Conservation (phyloP, 2,888 invertebrate species). For the Drosophila borborema region DNA sequence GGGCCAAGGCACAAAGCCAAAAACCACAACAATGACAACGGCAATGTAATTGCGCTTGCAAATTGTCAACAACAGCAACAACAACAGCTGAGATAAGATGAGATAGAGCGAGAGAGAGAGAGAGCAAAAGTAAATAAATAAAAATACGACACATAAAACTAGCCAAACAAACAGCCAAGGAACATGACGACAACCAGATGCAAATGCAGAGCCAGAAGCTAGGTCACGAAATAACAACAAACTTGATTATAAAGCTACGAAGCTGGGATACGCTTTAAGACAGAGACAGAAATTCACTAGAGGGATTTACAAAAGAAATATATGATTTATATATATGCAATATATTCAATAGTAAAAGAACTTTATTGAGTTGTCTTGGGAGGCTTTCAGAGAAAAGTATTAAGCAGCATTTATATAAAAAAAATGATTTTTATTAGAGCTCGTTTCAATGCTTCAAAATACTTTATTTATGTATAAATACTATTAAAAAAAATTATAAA, state of each 20-base stretch:
- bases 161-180: slow-evolving; percentile 11
- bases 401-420: too few relatives aligned
- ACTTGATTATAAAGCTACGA: background rate
- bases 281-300: background rate
- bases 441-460: too few relatives aligned
- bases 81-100: slow-evolving; percentile 15
- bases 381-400: too few relatives aligned
- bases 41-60: slow-evolving; percentile 60
- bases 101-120: slow-evolving; percentile 10
- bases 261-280: background rate
- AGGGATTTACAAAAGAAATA: background rate
- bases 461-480: too few relatives aligned
- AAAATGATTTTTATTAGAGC: too few relatives aligned
- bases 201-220: slow-evolving; percentile 14
- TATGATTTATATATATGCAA: background rate
- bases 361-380: too few relatives aligned
- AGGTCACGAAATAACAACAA: background rate
- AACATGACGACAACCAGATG: slow-evolving; percentile 23
- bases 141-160: slow-evolving; percentile 21
- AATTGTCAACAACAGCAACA: slow-evolving; percentile 38
- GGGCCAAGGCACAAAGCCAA: slow-evolving; percentile 38
- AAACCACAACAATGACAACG: slow-evolving; percentile 24
- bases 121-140: slow-evolving; percentile 35
- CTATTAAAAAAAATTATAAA: too few relatives aligned
- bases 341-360: too few relatives aligned